phyloP scores from a whole-genome alignment of 2,113 vertebrate genomes.

The Hemicordylus capensis region DNA sequence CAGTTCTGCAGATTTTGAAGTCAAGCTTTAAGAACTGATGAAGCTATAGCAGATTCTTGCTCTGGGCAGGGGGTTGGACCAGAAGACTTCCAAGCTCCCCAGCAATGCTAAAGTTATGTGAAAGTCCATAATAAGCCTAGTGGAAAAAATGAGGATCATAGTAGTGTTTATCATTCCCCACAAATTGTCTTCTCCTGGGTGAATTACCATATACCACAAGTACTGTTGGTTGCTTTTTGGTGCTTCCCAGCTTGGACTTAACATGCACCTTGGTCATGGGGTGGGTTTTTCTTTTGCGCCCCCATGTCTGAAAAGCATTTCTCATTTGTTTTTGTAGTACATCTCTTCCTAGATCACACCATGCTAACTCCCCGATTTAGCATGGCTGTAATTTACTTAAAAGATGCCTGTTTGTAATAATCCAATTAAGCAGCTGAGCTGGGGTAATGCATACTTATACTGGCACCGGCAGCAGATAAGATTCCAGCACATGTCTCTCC shows the following conservation, averaged over 20 bases:
- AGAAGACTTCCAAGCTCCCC: too few species aligned
- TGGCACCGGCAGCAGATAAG: background rate
- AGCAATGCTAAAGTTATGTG: too few species aligned
- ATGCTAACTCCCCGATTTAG: constrained; percentile 52
- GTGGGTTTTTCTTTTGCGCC: background rate
- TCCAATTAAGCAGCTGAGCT: constrained; percentile 56
- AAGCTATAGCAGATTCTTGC: too few species aligned
- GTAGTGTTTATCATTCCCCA: background rate
- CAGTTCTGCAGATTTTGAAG: background rate
- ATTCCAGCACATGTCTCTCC: background rate
- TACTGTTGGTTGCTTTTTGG: background rate
- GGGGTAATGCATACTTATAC: background rate
- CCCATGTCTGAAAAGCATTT: background rate
- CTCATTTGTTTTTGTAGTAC: background rate
- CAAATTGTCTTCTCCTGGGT: background rate
- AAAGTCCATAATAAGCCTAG: too few species aligned
- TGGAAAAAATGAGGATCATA: too few species aligned
- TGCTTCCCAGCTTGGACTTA: background rate
- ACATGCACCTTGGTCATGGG: background rate
- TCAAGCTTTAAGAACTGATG: background rate
- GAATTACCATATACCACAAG: background rate
- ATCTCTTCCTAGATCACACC: constrained; percentile 50
- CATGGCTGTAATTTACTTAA: constrained; percentile 58
- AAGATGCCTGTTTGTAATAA: constrained; percentile 54
- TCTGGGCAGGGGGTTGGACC: too few species aligned